Evolutionary conservation across 2,797 vertebrate genomes (phyloP), one percentile per base, ranked within the genome.

Genomic region (Acipenser ruthenus): DNA sequence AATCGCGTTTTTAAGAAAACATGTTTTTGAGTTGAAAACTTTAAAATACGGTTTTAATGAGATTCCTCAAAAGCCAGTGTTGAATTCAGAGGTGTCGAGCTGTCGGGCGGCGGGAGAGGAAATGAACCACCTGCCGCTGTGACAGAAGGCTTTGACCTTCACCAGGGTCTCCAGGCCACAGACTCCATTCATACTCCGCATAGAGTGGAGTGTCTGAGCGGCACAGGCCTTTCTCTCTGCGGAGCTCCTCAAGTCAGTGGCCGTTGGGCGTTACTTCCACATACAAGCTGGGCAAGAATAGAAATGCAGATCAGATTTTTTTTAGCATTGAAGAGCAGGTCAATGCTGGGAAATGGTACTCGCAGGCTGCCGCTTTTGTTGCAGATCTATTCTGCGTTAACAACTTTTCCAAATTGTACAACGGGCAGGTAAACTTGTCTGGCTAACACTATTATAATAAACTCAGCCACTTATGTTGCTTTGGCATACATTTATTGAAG

Each of bases 131-230:
- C 93, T 93, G 90, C 90, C 88, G 88, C 84, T 91, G 86, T 88
- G 90, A 89, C 89, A 87, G 78, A 82, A 77, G 86, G 87, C 91
- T 94, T 92, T 94, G 93, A 96, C 94, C 94, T 95, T 94, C 91
- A 90, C 88, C 87, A 79, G 88, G 72, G 81, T 78, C 72, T 77
- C 82, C 78, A 79, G 80, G 85, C 85, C 86, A 73, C 84, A 80
- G 82, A 81, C 77, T 84, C 83, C 79, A 87, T 88, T 89, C 88
- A 90, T 80, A 75, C 70, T 37, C 37, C 37, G 37, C 37, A 74
- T 78, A 58, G 78, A 73, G 72, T 80, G 77, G 81, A 88, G 84
- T 82, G 83, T 89, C 84, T 86, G 75, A 75, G 81, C 87, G 86
- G 87, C 86, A 78, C 74, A 72, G 73, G 80, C 78, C 80, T 68